Evolutionary conservation across 2,888 invertebrate genomes (phyloP), one percentile per base, ranked within the genome.

Genomic region (Drosophila subquinaria): DNA sequence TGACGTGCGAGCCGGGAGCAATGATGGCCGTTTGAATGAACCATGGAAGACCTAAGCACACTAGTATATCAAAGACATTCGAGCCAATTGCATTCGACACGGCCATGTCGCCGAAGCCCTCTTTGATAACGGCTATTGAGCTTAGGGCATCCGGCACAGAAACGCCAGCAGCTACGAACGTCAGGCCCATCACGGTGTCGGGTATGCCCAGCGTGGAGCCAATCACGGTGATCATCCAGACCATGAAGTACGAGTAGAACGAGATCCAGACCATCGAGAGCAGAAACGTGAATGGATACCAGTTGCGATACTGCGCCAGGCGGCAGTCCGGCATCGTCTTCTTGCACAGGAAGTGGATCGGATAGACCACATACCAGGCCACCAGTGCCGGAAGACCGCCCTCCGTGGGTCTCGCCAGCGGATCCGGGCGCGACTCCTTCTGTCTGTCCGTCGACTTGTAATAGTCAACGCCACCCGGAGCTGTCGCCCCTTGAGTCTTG

Each of bases 121-220:
- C 98, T 94, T 97, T 97, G 91, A 98, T 97, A 82, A 99, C 99
- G 42, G 98, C 97, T 91, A 98, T 95, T 88, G 98, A 98, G 70
- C 98, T 97, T 57, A 99, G 95, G n/a, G 98, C 98, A 93, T 99
- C 98, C 0, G 98, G 98, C 30, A 98, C 97, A 57, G 98, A 98
- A 65, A 98, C 98, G 60, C 98, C 98, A 64, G 98, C 98, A 47
- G 98, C 98, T 47, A 98, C 97, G 93, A 98, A 98, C 33, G 98
- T 98, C 82, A 98, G 94, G 0, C 98, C 98, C 98, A 99, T 98
- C 68, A 98, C 98, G 2, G 98, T 98, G 92, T 98, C 98, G 0
- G 98, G 98, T 84, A 98, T 97, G 57, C 96, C 96, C 74, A 98
- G 93, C 3, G 98, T 98, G 91, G 95, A 97, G 30, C 98, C 98